These are phyloP conservation scores for Pseudomyrmex gracilis DNA, from an alignment of 1,140 invertebrate genomes.

Conservation along the genomic window DNA sequence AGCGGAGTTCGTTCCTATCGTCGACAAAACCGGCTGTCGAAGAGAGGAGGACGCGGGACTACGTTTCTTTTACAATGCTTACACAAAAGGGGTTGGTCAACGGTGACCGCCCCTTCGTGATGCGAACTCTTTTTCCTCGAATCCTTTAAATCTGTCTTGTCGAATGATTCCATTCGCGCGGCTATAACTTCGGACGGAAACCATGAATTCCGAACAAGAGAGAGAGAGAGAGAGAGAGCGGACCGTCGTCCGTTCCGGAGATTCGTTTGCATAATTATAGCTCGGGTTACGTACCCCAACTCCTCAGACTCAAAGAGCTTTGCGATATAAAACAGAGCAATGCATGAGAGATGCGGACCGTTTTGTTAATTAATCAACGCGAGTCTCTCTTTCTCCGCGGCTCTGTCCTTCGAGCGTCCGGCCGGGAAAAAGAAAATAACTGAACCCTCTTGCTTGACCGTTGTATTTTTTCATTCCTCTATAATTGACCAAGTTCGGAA, in stretches of 20 bases:
- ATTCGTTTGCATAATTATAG: slow-evolving; percentile 53
- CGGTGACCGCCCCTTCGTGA: slow-evolving; percentile 64
- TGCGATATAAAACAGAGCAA: slow-evolving; percentile 25
- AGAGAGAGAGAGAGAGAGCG: too few relatives aligned
- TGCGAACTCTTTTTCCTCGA: slow-evolving; percentile 53
- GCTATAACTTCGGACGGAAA: slow-evolving; percentile 41
- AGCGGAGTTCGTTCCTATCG: background rate
- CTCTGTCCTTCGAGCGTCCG: background rate
- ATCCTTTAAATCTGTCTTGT: slow-evolving; percentile 63
- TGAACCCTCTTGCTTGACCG: background rate
- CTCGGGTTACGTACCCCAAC: background rate
- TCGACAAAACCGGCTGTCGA: slow-evolving; percentile 1
- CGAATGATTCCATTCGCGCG: slow-evolving; percentile 44
- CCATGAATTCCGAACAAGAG: slow-evolving; percentile 14
- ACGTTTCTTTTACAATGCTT: slow-evolving; percentile 43
- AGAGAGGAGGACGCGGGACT: background rate
- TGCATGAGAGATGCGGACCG: background rate
- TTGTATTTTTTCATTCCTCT: background rate
- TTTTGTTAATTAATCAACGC: slow-evolving; percentile 40
- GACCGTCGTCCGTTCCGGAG: slow-evolving; percentile 1
- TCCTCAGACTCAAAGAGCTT: background rate
- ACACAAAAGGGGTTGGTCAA: slow-evolving; percentile 71
- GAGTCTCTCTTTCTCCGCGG: background rate
- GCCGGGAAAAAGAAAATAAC: background rate
- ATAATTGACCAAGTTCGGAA: background rate